Evolutionary conservation across 2,888 invertebrate species (phyloP), one percentile per base, ranked within the genome.

Genomic region (Sinopyrophorus schimmeli): DNA sequence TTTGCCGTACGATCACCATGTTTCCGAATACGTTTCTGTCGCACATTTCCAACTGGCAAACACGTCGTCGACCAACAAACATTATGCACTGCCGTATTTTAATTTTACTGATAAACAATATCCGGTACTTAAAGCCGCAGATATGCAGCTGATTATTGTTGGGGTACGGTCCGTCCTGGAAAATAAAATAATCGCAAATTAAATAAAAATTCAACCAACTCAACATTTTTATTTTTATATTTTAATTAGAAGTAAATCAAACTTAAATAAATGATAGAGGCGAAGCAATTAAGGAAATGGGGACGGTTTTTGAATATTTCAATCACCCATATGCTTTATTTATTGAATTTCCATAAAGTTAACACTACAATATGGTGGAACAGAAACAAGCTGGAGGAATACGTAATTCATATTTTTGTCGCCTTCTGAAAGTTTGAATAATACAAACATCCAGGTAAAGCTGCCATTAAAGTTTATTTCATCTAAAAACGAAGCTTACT

Each of bases 351-450:
- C 68, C 67, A 70, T 67, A 67, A 71, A 66, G 57, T 28, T 70
- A 69, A 70, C 71, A 67, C 70, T 72, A 71, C 70, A 71, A 53
- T 66, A 64, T 65, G 66, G 56, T 57, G 64, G 58, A 61, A 63
- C 56, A 54, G 41, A 46, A 60, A 57, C 60, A 70, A 68, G 69
- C 69, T 59, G 60, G 47, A n/a, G n/a, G n/a, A 64, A 68, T 68
- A 69, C 66, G 67, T 68, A 69, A 69, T 65, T 66, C 12, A 15
- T 18, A 14, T 41, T 41, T 28, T 30, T 23, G 41, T 41, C 41
- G 41, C 31, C 41, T 41, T 23, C 35, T 16, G 15, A 35, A 35
- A 9, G 16, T 24, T 21, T 14, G 23, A 35, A 24, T 11, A 11
- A 10, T 21, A 35, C 15, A 24, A 35, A 35, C 24, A 35, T 23